These are phyloP conservation scores for Bombus haemorrhoidalis DNA, from an alignment of 1,140 invertebrate genomes.

Conservation along the genomic window DNA sequence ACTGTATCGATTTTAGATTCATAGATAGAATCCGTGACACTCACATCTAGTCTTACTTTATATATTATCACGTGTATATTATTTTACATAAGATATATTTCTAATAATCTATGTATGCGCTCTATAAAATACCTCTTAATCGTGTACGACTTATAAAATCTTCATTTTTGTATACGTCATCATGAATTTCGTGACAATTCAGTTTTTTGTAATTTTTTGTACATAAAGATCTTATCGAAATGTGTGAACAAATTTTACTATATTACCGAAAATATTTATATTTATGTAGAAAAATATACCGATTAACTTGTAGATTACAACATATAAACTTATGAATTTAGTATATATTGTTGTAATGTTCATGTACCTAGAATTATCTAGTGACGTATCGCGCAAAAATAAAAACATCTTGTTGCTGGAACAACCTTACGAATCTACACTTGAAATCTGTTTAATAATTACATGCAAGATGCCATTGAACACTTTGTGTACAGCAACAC, in stretches of 20 bases:
- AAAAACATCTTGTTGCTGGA: conserved; percentile 49
- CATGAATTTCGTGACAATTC: conserved; percentile 55
- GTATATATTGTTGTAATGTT: conserved; percentile 69
- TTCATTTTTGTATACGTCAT: conserved; percentile 62
- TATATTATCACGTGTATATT: conserved; percentile 69
- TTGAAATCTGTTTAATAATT: conserved; percentile 32
- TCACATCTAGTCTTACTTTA: conserved; percentile 73
- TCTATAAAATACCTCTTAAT: conserved; percentile 57
- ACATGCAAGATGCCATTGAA: conserved; percentile 23
- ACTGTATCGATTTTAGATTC: conserved; percentile 61
- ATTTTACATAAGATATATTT: conserved; percentile 64
- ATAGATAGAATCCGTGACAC: conserved; percentile 64
- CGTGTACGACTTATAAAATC: conserved; percentile 43
- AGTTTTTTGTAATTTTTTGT: conserved; percentile 72
- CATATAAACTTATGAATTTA: conserved; percentile 55
- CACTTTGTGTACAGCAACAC: conserved; percentile 32
- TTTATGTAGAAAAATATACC: conserved; percentile 56
- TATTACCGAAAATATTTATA: conserved; percentile 53
- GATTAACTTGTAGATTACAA: conserved; percentile 54
- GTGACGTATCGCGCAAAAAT: conserved; percentile 54
- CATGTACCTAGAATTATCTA: conserved; percentile 64
- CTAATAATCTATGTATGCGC: conserved; percentile 53
- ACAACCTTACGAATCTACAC: conserved; percentile 42
- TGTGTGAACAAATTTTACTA: conserved; percentile 51
- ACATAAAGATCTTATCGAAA: conserved; percentile 65